Conservation (phyloP, 2,888 invertebrate species). For the Agonum fuliginosum region DNA sequence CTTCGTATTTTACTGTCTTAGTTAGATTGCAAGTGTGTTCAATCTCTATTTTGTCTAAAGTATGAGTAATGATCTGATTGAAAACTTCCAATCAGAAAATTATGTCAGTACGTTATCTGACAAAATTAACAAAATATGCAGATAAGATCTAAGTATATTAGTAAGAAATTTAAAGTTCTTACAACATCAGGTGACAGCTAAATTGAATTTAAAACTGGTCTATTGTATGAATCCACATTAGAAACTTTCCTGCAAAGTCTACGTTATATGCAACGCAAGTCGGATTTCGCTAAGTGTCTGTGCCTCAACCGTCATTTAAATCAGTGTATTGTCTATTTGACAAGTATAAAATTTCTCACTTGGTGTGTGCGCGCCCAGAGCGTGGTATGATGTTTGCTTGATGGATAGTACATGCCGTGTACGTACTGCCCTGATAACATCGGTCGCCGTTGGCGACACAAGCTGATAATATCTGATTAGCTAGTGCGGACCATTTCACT, state of each 20-base stretch:
- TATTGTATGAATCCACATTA: background rate
- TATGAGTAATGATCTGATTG: background rate
- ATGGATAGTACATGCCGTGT: slow-evolving; percentile 57
- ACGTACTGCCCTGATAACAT: slow-evolving; percentile 51
- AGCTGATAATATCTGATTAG: slow-evolving; percentile 58
- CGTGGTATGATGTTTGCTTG: slow-evolving; percentile 51
- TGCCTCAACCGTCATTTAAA: slow-evolving; percentile 11
- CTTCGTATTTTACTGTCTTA: too few species aligned
- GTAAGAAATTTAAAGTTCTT: background rate
- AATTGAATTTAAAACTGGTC: slow-evolving; percentile 11
- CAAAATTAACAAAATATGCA: slow-evolving; percentile 1
- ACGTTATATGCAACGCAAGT: too few species aligned
- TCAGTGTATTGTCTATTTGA: slow-evolving; percentile 43
- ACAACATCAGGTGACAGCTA: slow-evolving; percentile 1
- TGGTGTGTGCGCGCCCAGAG: background rate
- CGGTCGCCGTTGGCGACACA: slow-evolving; percentile 57
- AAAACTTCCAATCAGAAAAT: background rate
- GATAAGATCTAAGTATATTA: slow-evolving; percentile 21
- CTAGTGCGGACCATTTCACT: slow-evolving; percentile 43
- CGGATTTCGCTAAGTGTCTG: slow-evolving; percentile 8
- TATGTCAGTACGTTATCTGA: slow-evolving; percentile 6
- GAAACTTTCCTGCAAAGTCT: slow-evolving; percentile 6
- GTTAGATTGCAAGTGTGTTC: too few species aligned
- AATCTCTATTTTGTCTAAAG: too few species aligned
- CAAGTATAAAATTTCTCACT: slow-evolving; percentile 50